A percentile compares a stretch with the other conserved stretches of the same genome.
Conservation (phyloP, 2,797 vertebrate genomes). For the Anabas testudineus region DNA sequence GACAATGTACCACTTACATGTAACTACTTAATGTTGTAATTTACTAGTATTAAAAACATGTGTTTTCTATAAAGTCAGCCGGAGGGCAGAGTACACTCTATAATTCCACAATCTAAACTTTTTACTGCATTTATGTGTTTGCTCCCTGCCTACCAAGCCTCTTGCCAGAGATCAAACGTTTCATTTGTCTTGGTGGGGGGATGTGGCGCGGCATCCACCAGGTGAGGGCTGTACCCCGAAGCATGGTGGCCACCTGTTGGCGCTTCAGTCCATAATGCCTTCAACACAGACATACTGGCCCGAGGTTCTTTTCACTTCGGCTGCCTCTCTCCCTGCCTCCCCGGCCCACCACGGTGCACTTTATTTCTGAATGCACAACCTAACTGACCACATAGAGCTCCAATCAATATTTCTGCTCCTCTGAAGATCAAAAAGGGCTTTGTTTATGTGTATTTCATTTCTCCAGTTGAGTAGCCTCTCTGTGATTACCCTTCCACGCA, state of each 20-base stretch:
- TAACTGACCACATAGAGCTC: slow-evolving; percentile 62
- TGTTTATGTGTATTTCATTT: slow-evolving; percentile 64
- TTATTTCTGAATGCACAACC: slow-evolving; percentile 66
- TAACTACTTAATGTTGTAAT: background rate
- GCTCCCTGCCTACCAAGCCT: slow-evolving; percentile 50
- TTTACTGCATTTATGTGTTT: slow-evolving; percentile 50
- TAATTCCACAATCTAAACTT: slow-evolving; percentile 41
- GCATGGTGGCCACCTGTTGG: slow-evolving; percentile 77
- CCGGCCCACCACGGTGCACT: slow-evolving; percentile 36
- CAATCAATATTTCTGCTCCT: slow-evolving; percentile 76
- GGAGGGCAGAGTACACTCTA: slow-evolving; percentile 10
- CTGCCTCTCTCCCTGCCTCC: slow-evolving; percentile 36
- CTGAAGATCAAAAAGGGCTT: slow-evolving; percentile 76
- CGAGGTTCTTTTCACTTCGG: slow-evolving; percentile 56
- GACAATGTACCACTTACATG: slow-evolving; percentile 5
- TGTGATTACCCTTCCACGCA: slow-evolving; percentile 58
- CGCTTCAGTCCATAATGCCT: slow-evolving; percentile 49
- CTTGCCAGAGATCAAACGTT: slow-evolving; percentile 73
- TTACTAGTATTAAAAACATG: slow-evolving; percentile 22
- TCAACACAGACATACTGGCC: slow-evolving; percentile 62
- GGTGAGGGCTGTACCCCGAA: slow-evolving; percentile 70
- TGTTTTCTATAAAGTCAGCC: slow-evolving; percentile 15
- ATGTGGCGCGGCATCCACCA: slow-evolving; percentile 40
- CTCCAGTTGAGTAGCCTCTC: slow-evolving; percentile 53
- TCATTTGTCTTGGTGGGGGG: slow-evolving; percentile 75